Evolutionary conservation across 2,888 invertebrate species (phyloP).

Genomic region (Byasa hedistus): DNA sequence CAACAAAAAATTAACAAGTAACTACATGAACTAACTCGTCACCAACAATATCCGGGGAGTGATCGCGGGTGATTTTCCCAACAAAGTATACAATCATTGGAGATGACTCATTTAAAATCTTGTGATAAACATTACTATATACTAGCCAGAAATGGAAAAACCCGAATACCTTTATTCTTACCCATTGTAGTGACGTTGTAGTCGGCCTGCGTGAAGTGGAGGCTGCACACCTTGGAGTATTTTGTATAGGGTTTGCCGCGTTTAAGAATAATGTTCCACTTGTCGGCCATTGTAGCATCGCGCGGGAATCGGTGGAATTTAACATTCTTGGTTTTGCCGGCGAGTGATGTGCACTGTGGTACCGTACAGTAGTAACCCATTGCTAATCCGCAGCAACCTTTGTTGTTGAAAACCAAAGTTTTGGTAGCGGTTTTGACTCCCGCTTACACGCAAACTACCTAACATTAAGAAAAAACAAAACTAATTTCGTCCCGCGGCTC

Average conservation of each 20-base stretch:
- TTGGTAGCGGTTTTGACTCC: constrained; percentile 26
- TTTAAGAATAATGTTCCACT: constrained; percentile 71
- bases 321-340: constrained; percentile 78
- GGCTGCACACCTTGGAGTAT: constrained; percentile 76
- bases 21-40: constrained; percentile 8
- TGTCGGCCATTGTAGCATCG: constrained; percentile 63
- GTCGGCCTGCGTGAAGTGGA: constrained; percentile 71
- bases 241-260: constrained; percentile 75
- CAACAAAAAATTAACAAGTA: neutral
- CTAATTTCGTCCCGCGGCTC: constrained; percentile 33
- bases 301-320: constrained; percentile 76
- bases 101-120: constrained; percentile 53
- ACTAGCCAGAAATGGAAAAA: constrained; percentile 58
- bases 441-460: constrained; percentile 34
- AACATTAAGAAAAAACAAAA: constrained; percentile 45
- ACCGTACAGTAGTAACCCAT: constrained; percentile 79
- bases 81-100: constrained; percentile 28
- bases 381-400: constrained; percentile 47
- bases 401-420: constrained; percentile 42
- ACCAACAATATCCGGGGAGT: constrained; percentile 13
- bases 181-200: constrained; percentile 78
- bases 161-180: constrained; percentile 75
- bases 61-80: constrained; percentile 10
- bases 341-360: constrained; percentile 76
- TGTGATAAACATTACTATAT: constrained; percentile 39